These are phyloP conservation scores for Cactoblastis cactorum DNA, from an alignment of 2,888 invertebrate genomes.

Conservation along the genomic window DNA sequence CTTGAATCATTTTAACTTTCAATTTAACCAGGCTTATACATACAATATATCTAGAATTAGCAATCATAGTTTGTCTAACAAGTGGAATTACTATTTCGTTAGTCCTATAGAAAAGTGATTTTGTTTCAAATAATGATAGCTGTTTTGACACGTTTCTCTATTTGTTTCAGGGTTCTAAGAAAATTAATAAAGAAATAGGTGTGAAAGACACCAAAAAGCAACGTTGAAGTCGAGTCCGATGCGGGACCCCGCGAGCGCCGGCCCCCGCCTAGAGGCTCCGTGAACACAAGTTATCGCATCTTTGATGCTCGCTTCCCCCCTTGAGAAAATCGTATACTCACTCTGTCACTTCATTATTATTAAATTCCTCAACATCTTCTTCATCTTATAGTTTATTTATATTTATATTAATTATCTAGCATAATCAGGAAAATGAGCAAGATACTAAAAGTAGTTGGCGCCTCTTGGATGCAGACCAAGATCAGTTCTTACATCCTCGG, in stretches of 20 bases:
- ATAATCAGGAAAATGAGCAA: constrained; percentile 53
- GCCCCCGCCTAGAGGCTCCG: constrained; percentile 42
- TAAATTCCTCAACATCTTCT: constrained; percentile 75
- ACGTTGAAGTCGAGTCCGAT: constrained; percentile 48
- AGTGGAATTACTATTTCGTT: too few species aligned
- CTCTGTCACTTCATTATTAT: constrained; percentile 79
- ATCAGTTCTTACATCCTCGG: constrained; percentile 85
- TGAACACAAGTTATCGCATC: constrained; percentile 48
- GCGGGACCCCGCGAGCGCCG: constrained; percentile 50
- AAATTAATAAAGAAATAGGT: constrained; percentile 44
- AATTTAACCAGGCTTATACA: too few species aligned
- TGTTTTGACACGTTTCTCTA: constrained; percentile 15
- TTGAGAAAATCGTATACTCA: constrained; percentile 70
- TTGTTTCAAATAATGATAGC: too few species aligned
- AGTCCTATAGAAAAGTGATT: too few species aligned
- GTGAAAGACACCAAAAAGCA: constrained; percentile 41
- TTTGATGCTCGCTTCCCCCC: constrained; percentile 69
- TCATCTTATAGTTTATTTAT: constrained; percentile 64
- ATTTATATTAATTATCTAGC: constrained; percentile 24
- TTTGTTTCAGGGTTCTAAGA: constrained; percentile 69
- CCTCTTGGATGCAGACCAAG: constrained; percentile 87
- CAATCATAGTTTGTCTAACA: too few species aligned
- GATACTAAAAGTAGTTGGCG: constrained; percentile 88
- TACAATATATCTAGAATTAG: too few species aligned
- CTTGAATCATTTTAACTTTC: too few species aligned